phyloP scores from a whole-genome alignment of 37 sponge, comb jelly and placozoan genomes.

The Beroe forskalii region DNA sequence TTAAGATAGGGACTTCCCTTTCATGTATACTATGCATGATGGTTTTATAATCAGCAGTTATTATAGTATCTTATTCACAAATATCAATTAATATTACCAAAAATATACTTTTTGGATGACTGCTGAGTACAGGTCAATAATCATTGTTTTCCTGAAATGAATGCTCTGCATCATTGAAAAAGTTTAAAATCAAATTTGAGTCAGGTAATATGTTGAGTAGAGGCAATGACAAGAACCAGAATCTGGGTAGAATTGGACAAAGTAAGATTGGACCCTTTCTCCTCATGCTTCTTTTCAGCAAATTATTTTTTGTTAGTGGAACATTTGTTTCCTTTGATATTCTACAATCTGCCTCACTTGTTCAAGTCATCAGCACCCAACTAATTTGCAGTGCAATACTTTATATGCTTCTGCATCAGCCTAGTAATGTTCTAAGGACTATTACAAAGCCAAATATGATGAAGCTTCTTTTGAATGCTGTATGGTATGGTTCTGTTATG shows the following conservation, averaged over 20 bases:
- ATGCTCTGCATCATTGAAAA: too few species aligned
- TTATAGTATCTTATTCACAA: too few species aligned
- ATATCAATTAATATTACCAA: too few species aligned
- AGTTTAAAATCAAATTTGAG: too few species aligned
- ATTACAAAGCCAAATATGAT: not conserved
- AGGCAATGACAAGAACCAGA: not conserved
- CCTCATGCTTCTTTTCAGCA: conserved; percentile 50
- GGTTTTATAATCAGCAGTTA: too few species aligned
- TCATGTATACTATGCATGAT: too few species aligned
- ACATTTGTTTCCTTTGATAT: conserved; percentile 60
- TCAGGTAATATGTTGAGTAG: conserved; percentile 15
- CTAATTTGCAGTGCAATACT: conserved; percentile 24
- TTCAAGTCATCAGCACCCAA: conserved; percentile 40
- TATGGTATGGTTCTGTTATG: conserved; percentile 3
- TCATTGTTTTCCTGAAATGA: too few species aligned
- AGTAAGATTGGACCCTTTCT: conserved; percentile 48
- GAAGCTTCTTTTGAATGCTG: not conserved
- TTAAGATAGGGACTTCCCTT: too few species aligned
- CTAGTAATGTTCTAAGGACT: not conserved
- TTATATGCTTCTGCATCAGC: not conserved
- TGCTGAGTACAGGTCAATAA: too few species aligned
- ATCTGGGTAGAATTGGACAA: conserved; percentile 22
- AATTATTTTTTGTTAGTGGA: conserved; percentile 55
- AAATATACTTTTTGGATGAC: too few species aligned
- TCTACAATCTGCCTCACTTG: conserved; percentile 38